Base-by-base conservation (phyloP, 2,888 invertebrate species). In the Eugnorisma glareosa region DNA sequence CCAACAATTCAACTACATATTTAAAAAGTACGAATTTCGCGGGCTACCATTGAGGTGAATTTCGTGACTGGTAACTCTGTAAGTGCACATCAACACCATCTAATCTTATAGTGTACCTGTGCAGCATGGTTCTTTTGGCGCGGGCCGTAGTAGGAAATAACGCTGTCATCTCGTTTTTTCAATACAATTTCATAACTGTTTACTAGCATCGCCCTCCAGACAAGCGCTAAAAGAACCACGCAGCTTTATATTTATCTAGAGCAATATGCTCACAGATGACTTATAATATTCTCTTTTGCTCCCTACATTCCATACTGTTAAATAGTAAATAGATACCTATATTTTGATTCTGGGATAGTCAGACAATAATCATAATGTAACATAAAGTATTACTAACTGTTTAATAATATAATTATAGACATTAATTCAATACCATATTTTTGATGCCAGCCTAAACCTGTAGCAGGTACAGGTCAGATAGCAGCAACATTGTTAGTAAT, bases 11-110 rank as follows among this genome's bases (percentile, higher is more conserved):
- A 4, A n/a, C n/a, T 24, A 51, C 0, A 10, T 24, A n/a, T 11
- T 11, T 4, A n/a, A 54, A n/a, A 54, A 54, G 10, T 24, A 3
- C 0, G n/a, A 57, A 61, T 61, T 63, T 63, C 13, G 13, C 37
- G 37, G 24, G 37, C n/a, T 63, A 15, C 37, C 24, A 24, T 24
- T 13, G 63, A 37, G 6, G 24, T 48, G 6, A 43, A 31, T 73
- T 63, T 54, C 15, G n/a, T 80, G 45, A 64, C 63, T 64, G 61
- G 63, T 54, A 79, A 71, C 61, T n/a, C 57, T 68, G 31, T 31
- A 40, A n/a, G 2, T 35, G 5, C n/a, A n/a, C 45, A n/a, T 15
- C 24, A 67, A 37, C 21, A n/a, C 37, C 57, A 35, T 28, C 28
- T 57, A 57, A 57, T 57, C 6, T 15, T 15, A 28, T n/a, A 54